phyloP scores from a whole-genome alignment of 2,888 invertebrate genomes.

The Temnothorax rugatulus region DNA sequence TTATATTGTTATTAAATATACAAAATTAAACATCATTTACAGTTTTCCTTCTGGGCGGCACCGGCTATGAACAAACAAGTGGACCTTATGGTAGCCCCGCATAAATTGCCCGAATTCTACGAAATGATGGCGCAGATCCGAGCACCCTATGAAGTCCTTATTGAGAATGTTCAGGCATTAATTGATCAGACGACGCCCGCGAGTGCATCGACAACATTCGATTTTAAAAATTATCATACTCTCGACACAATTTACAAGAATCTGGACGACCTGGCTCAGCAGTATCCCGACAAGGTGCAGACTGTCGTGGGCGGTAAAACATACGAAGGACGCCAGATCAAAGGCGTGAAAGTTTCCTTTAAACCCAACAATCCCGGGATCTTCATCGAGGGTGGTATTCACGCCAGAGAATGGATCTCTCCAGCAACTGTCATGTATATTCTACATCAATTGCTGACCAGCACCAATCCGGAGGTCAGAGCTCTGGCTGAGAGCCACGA shows the following conservation, averaged over 20 bases:
- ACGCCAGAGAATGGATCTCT: conserved; percentile 89
- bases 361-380: conserved; percentile 87
- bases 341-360: conserved; percentile 86
- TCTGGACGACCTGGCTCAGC: conserved; percentile 86
- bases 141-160: conserved; percentile 85
- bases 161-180: conserved; percentile 88
- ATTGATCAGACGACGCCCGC: conserved; percentile 71
- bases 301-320: conserved; percentile 86
- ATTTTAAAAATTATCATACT: conserved; percentile 89
- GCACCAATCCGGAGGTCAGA: conserved; percentile 86
- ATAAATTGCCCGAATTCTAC: conserved; percentile 86
- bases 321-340: conserved; percentile 87
- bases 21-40: not conserved
- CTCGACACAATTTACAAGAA: conserved; percentile 88
- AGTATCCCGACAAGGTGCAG: conserved; percentile 87
- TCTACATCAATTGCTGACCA: conserved; percentile 73
- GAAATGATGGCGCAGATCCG: conserved; percentile 84
- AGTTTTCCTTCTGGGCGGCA: conserved; percentile 77
- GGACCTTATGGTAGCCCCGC: conserved; percentile 89
- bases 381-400: conserved; percentile 89
- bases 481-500: conserved; percentile 88
- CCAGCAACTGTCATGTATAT: conserved; percentile 8
- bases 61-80: not conserved
- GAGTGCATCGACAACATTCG: conserved; percentile 81
- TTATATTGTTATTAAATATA: not conserved